Evolutionary conservation across 2,888 invertebrate genomes (phyloP), one percentile per base, ranked within the genome.

Genomic region (Drosophila barbarae): DNA sequence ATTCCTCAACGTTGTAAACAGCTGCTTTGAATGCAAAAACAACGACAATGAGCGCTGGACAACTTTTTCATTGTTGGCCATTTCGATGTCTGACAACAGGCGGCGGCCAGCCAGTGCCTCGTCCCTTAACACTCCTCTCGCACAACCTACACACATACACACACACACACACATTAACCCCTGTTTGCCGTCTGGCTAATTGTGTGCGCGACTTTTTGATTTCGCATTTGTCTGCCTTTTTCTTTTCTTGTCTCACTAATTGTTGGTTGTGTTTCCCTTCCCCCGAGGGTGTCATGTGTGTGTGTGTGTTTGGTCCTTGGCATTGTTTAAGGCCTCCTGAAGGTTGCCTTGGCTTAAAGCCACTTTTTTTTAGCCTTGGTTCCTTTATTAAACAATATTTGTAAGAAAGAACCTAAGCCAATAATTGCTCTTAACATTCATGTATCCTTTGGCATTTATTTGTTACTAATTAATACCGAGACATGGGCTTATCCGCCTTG

Each of bases 141-240:
- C 30, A 10, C 26, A 6, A 35, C 18, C 10, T n/a, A 39, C 38
- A 18, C 10, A 18, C 18, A 18, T 18, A 18, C 38, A 18, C 18
- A 9, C 18, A 21, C 7, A 5, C 38, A 4, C 5, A 13, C 18
- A 10, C 18, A 13, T 47, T 26, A 32, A 47, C 36, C 65, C 41
- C 30, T 36, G 41, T 35, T 36, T 28, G 56, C 35, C 41, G 53
- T 42, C 72, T 52, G 69, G 69, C 70, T 76, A 81, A 78, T 77
- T 77, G 76, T 65, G 66, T 65, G 66, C 73, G 68, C 73, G 63
- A 77, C 72, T 66, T 77, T 73, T 73, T 69, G 71, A 71, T 73
- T 71, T 67, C 50, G 21, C 65, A 66, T 66, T 65, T 71, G 71
- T 71, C 55, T 71, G 55, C 26, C 41, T 18, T 39, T 21, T 30